Base-by-base conservation (phyloP, 2,797 vertebrate species). In the Enteromius unitaeniatus region DNA sequence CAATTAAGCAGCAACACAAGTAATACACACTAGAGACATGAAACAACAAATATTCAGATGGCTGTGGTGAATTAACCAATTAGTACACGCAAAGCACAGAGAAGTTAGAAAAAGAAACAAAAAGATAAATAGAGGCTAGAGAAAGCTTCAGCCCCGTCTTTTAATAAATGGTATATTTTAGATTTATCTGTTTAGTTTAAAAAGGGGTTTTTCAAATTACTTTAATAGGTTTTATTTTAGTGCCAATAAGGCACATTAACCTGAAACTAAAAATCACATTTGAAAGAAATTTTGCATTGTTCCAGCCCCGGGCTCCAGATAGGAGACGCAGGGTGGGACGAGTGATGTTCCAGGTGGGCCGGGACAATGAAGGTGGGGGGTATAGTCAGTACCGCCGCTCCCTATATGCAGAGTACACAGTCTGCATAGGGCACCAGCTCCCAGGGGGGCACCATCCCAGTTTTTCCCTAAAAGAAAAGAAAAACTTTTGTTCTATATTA, bases 1-100 rank as follows among this genome's bases (percentile, higher is more conserved):
- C 81, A 85, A 82, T 79, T 85, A 82, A 82, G 72, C 78, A 74
- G 77, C 37, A 40, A 78, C 72, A 53, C 81, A 79, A 87, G 83
- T 81, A 86, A 87, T 64, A 47, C 75, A 78, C 49, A 86, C 58
- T 79, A 58, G 80, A 78, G 65, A 53, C 31, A 55, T 47, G 58
- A 68, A 65, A 75, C 53, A 75, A 81, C 87, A 74, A 82, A 88
- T 86, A 85, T 82, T 86, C 67, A 85, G 78, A 86, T 78, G 64
- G 26, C 58, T 26, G 69, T 26, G 62, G 31, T 74, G 51, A 88
- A 86, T 84, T 86, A 85, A 86, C 81, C 53, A 78, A 90, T 85
- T 65, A 82, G 82, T 83, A 82, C 8, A 68, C 31, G 67, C 26
- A 72, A 74, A 69, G 64, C 55, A 70, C 70, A 68, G 34, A 28